Conservation (phyloP, 2,888 invertebrate genomes). For the Panopea generosa region DNA sequence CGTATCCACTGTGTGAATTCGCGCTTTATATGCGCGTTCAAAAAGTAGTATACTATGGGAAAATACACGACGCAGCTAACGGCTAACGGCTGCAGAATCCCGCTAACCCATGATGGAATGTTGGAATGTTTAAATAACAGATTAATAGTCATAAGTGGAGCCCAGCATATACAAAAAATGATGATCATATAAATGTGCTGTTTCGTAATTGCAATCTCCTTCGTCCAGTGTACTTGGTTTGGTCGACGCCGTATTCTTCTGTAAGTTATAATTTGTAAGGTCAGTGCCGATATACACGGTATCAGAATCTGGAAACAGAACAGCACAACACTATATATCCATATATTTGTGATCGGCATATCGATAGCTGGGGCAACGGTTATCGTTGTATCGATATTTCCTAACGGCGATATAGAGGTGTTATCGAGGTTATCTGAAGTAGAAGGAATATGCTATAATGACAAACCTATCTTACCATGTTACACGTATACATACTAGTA, state of each 20-base stretch:
- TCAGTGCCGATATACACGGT: background rate
- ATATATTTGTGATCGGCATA: background rate
- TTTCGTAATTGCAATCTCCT: conserved; percentile 42
- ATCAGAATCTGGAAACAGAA: conserved; percentile 7
- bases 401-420: background rate
- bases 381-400: background rate
- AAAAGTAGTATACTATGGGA: conserved; percentile 5
- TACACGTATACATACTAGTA: too few species aligned
- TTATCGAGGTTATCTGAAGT: background rate
- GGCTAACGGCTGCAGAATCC: background rate
- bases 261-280: conserved; percentile 17
- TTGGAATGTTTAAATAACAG: background rate
- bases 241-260: conserved; percentile 28
- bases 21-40: conserved; percentile 3
- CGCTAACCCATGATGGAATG: background rate
- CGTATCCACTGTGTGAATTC: background rate
- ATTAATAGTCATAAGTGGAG: conserved; percentile 12
- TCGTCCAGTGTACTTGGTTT: conserved; percentile 44
- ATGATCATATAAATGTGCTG: conserved; percentile 32
- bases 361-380: too few species aligned
- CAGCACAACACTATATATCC: background rate
- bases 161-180: conserved; percentile 24
- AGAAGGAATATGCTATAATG: too few species aligned
- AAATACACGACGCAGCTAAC: conserved; percentile 9
- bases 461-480: too few species aligned